Evolutionary conservation across 2,113 vertebrate genomes (phyloP).

Genomic region (Ammodramus savannarum): DNA sequence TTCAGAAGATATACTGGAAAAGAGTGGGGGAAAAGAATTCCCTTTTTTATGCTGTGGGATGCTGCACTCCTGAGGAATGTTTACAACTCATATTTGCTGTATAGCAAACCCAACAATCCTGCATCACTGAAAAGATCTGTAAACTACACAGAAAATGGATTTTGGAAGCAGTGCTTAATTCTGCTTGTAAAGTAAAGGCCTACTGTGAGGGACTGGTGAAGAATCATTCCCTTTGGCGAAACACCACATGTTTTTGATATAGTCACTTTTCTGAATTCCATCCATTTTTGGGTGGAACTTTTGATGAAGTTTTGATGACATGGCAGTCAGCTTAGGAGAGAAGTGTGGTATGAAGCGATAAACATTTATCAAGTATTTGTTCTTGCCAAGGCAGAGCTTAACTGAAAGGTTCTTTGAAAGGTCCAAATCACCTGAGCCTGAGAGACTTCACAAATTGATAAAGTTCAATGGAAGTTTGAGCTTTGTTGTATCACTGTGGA

Average conservation of each 20-base stretch:
- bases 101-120: not conserved
- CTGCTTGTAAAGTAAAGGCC: not conserved
- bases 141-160: not conserved
- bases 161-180: not conserved
- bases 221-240: not conserved
- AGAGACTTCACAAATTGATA: not conserved
- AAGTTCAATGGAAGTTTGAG: not conserved
- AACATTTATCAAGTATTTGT: constrained; percentile 14
- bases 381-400: not conserved
- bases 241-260: not conserved
- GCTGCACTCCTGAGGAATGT: not conserved
- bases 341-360: constrained; percentile 28
- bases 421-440: not conserved
- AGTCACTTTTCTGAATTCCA: not conserved
- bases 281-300: not conserved
- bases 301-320: constrained; percentile 3
- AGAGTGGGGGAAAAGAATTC: not conserved
- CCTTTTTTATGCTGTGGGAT: not conserved
- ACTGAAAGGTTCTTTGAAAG: not conserved
- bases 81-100: not conserved
- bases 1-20: constrained; percentile 16
- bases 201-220: not conserved
- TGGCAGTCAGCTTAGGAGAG: not conserved
- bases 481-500: not conserved
- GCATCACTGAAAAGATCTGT: not conserved